Percentiles rank a stretch among this genome's conserved stretches.
These are phyloP conservation scores for Odontesthes bonariensis DNA, from an alignment of 2,113 vertebrate species.

Conservation along the genomic window DNA sequence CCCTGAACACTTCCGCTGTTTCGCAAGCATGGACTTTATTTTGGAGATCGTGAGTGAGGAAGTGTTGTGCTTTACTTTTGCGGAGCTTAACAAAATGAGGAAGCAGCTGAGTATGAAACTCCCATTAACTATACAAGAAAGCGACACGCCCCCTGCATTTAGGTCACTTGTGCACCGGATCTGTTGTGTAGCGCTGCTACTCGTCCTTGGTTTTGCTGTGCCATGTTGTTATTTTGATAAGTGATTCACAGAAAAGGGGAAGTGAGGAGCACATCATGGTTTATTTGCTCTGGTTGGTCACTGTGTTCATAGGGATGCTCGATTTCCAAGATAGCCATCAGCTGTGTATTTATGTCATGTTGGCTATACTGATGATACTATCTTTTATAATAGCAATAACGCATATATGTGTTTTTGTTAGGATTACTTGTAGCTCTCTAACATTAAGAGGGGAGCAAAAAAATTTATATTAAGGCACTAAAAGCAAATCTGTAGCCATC, in stretches of 20 bases:
- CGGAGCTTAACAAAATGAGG: background rate
- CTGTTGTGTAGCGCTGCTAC: fast-evolving
- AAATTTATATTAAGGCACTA: too few species aligned
- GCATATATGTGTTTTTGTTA: too few species aligned
- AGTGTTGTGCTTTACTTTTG: background rate
- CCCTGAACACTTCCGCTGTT: background rate
- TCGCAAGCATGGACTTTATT: background rate
- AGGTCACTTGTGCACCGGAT: background rate
- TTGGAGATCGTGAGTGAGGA: constrained; percentile 15
- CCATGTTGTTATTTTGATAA: background rate
- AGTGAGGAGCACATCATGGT: background rate
- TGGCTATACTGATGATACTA: too few species aligned
- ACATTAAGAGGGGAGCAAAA: too few species aligned
- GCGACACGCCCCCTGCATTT: background rate
- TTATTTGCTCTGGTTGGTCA: background rate
- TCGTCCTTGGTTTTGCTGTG: too few species aligned
- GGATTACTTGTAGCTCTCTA: too few species aligned
- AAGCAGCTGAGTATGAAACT: background rate
- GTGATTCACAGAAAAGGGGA: background rate
- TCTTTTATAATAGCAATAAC: too few species aligned
- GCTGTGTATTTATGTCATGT: too few species aligned
- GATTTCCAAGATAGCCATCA: too few species aligned
- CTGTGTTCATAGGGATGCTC: too few species aligned
- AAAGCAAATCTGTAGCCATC: too few species aligned
- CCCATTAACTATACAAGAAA: background rate